phyloP scores from a whole-genome alignment of 1,140 invertebrate genomes.

The Brachionus rotundiformis region DNA sequence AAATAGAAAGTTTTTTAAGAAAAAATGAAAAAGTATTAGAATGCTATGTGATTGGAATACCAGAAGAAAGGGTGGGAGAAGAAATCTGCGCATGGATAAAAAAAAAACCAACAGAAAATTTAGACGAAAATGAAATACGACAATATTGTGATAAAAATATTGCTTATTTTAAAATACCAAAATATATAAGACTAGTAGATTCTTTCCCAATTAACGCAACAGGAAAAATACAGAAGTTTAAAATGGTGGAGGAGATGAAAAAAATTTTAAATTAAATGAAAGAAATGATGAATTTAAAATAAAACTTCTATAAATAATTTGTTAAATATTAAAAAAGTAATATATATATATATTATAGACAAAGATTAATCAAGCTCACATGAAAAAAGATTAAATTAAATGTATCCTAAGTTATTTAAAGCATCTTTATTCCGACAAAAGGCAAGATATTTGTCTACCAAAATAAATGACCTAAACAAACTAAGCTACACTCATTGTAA shows the following conservation, averaged over 20 bases:
- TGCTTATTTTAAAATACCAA: conserved; percentile 79
- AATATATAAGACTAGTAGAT: conserved; percentile 71
- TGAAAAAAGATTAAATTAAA: too few relatives aligned
- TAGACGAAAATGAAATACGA: conserved; percentile 63
- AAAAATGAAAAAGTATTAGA: not conserved
- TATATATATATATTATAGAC: not conserved
- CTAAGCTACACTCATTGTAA: conserved; percentile 1
- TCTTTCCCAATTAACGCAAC: conserved; percentile 79
- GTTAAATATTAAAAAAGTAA: not conserved
- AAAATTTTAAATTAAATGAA: too few relatives aligned
- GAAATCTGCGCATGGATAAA: conserved; percentile 30
- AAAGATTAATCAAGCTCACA: too few relatives aligned
- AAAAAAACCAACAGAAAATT: conserved; percentile 1
- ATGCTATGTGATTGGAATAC: conserved; percentile 66
- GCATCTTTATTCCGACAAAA: not conserved
- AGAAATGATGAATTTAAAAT: too few relatives aligned
- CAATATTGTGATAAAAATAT: conserved; percentile 74
- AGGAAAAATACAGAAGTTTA: conserved; percentile 80
- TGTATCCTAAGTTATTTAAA: not conserved
- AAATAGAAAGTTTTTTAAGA: conserved; percentile 65
- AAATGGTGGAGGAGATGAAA: conserved; percentile 65
- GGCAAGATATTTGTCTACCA: not conserved
- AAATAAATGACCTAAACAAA: not conserved
- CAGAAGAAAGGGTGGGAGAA: conserved; percentile 66
- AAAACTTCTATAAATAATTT: too few relatives aligned